Evolutionary conservation across 2,888 invertebrate genomes (phyloP), one percentile per base, ranked within the genome.

Genomic region (Aphelenchoides bicaudatus): DNA sequence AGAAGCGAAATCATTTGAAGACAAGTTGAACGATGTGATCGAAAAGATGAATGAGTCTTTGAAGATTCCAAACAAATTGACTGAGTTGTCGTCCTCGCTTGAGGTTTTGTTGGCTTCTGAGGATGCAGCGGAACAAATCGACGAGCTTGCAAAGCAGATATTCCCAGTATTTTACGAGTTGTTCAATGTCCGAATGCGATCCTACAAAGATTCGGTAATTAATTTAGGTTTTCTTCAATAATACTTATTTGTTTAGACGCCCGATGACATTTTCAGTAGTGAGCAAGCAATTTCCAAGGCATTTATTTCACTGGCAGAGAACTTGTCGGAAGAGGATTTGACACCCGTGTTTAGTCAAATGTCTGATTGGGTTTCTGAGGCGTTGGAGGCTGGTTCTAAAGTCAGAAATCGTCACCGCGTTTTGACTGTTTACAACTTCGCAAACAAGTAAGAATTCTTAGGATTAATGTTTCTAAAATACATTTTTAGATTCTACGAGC

Each of bases 21-120:
- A n/a, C 72, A 68, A 59, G 65, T 72, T 23, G 28, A 34, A 8
- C 31, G 6, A 4, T 49, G 6, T 27, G 19, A 28, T 57, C 54
- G 27, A 21, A 38, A 28, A 53, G n/a, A n/a, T n/a, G n/a, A n/a
- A n/a, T n/a, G n/a, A n/a, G n/a, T n/a, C n/a, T n/a, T n/a, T n/a
- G n/a, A n/a, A n/a, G n/a, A n/a, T n/a, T n/a, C n/a, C n/a, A n/a
- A n/a, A n/a, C n/a, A n/a, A n/a, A n/a, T n/a, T n/a, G n/a, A n/a
- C n/a, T n/a, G n/a, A n/a, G n/a, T n/a, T n/a, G n/a, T n/a, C n/a
- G n/a, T 6, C 52, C 16, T n/a, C 52, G 62, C 21, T 56, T 67
- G 43, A 56, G 80, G 80, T 71, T 82, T 38, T 80, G 81, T 49
- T 74, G 78, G 25, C 67, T 93, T 48, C 80, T 93, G 13, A 51